A percentile compares a stretch with the other conserved stretches of the same genome.
Conservation (phyloP, 2,888 invertebrate genomes). For the Xestia xanthographa region DNA sequence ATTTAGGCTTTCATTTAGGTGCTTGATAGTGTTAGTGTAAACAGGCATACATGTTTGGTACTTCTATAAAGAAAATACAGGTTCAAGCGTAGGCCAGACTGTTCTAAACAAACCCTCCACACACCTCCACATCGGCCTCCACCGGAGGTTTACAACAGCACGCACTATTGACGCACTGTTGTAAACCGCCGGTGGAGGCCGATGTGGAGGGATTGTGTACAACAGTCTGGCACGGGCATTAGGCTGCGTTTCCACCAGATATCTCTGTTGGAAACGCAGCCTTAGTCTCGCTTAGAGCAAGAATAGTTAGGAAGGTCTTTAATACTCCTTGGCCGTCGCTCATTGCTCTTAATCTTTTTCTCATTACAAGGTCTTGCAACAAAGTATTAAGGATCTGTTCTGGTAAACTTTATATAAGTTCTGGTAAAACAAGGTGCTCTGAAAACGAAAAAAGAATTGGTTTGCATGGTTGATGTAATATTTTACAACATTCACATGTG, state of each 20-base stretch:
- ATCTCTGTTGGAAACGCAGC: too few species aligned
- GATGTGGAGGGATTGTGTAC: too few species aligned
- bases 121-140: too few species aligned
- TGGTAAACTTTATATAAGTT: slow-evolving; percentile 51
- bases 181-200: too few species aligned
- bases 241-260: too few species aligned
- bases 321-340: slow-evolving; percentile 13
- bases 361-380: slow-evolving; percentile 52
- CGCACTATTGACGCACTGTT: too few species aligned
- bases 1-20: neutral
- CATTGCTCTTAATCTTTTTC: slow-evolving; percentile 53
- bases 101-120: too few species aligned
- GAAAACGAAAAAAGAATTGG: slow-evolving; percentile 37
- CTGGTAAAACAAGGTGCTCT: slow-evolving; percentile 40
- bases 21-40: neutral
- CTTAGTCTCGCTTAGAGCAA: neutral
- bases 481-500: slow-evolving; percentile 47
- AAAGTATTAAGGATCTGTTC: slow-evolving; percentile 52
- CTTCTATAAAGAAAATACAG: slow-evolving; percentile 6
- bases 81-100: too few species aligned
- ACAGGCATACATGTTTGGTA: neutral
- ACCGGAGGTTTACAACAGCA: too few species aligned
- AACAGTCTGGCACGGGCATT: too few species aligned
- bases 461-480: slow-evolving; percentile 51
- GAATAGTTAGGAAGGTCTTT: slow-evolving; percentile 30